phyloP scores from a whole-genome alignment of 2,888 invertebrate species.

The Pollenia labialis region DNA sequence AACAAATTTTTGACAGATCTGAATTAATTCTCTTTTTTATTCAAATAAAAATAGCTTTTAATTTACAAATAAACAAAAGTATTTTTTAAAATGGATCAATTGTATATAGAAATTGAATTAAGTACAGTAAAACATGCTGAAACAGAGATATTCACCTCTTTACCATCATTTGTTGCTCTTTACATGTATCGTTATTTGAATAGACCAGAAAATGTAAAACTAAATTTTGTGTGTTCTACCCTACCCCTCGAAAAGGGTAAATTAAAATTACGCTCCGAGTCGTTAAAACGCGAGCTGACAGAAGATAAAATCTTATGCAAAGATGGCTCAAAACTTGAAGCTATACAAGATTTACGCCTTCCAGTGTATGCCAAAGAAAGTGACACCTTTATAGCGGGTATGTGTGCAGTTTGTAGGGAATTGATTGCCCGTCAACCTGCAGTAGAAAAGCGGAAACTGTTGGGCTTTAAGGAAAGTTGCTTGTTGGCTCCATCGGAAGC shows the following conservation, averaged over 20 bases:
- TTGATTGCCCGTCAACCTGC: constrained; percentile 85
- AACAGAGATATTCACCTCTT: constrained; percentile 84
- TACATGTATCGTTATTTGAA: constrained; percentile 87
- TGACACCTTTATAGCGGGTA: constrained; percentile 89
- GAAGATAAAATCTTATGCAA: constrained; percentile 81
- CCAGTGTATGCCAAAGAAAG: constrained; percentile 87
- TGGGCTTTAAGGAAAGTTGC: constrained; percentile 92
- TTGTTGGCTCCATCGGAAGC: constrained; percentile 92
- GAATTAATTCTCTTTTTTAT: no score
- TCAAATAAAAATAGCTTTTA: no score
- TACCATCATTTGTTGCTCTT: constrained; percentile 88
- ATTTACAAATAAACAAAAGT: not conserved
- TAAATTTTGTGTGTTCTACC: constrained; percentile 82
- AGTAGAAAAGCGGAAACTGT: constrained; percentile 82
- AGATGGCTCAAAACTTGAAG: constrained; percentile 78
- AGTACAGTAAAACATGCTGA: constrained; percentile 78
- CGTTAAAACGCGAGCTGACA: constrained; percentile 78
- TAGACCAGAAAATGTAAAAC: constrained; percentile 84
- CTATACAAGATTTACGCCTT: constrained; percentile 84
- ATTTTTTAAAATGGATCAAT: constrained; percentile 78
- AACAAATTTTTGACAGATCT: no score
- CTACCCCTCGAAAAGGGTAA: constrained; percentile 70
- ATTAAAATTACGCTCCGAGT: constrained; percentile 78
- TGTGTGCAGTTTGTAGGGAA: constrained; percentile 89
- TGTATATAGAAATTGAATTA: constrained; percentile 82